Conservation (phyloP, 2,797 vertebrate species). For the Pseudomugil tenellus region DNA sequence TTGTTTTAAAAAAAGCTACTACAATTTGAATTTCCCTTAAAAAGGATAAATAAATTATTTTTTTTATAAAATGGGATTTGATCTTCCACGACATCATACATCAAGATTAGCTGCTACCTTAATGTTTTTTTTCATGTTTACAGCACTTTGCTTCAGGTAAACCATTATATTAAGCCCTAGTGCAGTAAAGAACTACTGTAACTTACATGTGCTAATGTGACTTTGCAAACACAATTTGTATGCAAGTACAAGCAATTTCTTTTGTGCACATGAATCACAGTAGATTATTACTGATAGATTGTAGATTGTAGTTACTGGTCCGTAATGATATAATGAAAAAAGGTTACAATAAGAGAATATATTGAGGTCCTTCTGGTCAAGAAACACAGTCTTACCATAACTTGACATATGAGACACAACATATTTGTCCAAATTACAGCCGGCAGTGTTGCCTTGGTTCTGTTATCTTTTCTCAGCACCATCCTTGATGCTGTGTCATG, state of each 20-base stretch:
- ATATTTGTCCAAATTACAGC: conserved; percentile 70
- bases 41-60: too few species aligned
- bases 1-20: too few species aligned
- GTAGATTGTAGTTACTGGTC: conserved; percentile 11
- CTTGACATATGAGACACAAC: conserved; percentile 45
- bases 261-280: conserved; percentile 37
- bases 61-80: too few species aligned
- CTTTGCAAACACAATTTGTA: conserved; percentile 46
- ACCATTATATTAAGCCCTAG: not conserved
- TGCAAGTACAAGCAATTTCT: conserved; percentile 40
- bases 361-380: conserved; percentile 33
- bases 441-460: conserved; percentile 37
- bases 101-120: conserved; percentile 10
- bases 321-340: conserved; percentile 4
- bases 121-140: too few species aligned
- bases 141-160: conserved; percentile 1
- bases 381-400: conserved; percentile 32
- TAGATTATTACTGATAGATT: conserved; percentile 31
- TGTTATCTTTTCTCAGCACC: conserved; percentile 49
- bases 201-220: conserved; percentile 40
- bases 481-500: conserved; percentile 58
- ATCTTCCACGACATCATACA: not conserved
- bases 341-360: not conserved
- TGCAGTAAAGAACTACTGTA: not conserved
- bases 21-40: too few species aligned